A percentile compares a stretch with the other conserved stretches of the same genome.
Evolutionary conservation across 2,797 vertebrate species (phyloP).

Genomic region (Fistularia tabacaria): DNA sequence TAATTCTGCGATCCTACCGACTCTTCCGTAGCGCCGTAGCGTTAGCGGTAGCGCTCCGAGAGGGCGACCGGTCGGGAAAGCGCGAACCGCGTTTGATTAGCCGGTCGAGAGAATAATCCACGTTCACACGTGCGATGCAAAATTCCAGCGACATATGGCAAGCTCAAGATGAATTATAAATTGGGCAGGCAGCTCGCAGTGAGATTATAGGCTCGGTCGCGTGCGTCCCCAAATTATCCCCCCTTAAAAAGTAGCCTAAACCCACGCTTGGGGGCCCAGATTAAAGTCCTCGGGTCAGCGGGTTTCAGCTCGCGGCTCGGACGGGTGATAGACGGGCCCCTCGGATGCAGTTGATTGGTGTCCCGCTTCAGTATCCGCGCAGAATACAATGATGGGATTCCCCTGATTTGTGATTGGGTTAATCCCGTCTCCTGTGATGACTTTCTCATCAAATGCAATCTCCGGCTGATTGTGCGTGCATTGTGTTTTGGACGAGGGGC

Average conservation of each 20-base stretch:
- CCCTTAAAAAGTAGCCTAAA: conserved; percentile 44
- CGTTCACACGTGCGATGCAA: conserved; percentile 17
- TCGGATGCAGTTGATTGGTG: conserved; percentile 32
- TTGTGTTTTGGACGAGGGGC: too few species aligned
- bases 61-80: conserved; percentile 18
- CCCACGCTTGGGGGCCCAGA: conserved; percentile 34
- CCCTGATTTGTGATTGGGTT: conserved; percentile 52
- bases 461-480: too few species aligned
- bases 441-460: conserved; percentile 35
- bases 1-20: too few species aligned
- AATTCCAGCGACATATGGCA: conserved; percentile 50
- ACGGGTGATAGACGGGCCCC: conserved; percentile 20
- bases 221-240: conserved; percentile 35
- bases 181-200: conserved; percentile 40
- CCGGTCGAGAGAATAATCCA: conserved; percentile 48
- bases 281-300: conserved; percentile 54
- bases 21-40: conserved; percentile 13
- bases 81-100: conserved; percentile 51
- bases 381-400: conserved; percentile 62
- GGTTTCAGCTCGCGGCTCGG: conserved; percentile 24
- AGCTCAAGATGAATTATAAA: conserved; percentile 60
- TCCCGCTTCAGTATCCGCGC: conserved; percentile 5
- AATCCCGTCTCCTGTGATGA: conserved; percentile 49
- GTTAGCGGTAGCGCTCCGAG: neutral
- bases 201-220: conserved; percentile 52